phyloP scores from a whole-genome alignment of 1,140 invertebrate species.

The Drosophila truncata region DNA sequence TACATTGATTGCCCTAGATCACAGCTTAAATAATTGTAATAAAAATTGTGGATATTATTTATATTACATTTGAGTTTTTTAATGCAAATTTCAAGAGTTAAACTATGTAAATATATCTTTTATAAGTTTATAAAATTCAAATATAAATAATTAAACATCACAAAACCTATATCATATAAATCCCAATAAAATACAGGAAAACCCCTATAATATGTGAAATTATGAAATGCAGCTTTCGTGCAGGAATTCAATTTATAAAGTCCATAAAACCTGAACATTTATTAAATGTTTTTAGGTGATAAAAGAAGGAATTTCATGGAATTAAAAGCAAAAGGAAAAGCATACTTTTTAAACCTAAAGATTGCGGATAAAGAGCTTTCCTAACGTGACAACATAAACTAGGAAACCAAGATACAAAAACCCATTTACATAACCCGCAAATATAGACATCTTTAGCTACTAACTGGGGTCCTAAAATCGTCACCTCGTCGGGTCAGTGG shows the following conservation, averaged over 20 bases:
- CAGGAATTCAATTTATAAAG: not conserved
- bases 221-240: not conserved
- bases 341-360: not conserved
- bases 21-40: not conserved
- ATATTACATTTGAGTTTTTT: no score
- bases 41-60: no score
- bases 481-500: slow-evolving; percentile 43
- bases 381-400: slow-evolving; percentile 15
- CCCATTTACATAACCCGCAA: slow-evolving; percentile 24
- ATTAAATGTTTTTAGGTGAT: slow-evolving; percentile 5
- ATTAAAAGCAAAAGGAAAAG: not conserved
- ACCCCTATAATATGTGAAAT: not conserved
- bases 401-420: slow-evolving; percentile 7
- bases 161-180: not conserved
- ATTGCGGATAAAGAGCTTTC: not conserved
- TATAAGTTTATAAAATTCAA: no score
- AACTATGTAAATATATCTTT: not conserved
- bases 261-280: not conserved
- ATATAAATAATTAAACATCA: not conserved
- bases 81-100: not conserved
- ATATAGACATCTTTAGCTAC: slow-evolving; percentile 11
- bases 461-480: slow-evolving; percentile 26
- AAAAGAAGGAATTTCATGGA: not conserved
- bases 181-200: not conserved
- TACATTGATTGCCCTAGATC: slow-evolving; percentile 1